phyloP scores from a whole-genome alignment of 2,888 invertebrate species.

The Hesperia comma region DNA sequence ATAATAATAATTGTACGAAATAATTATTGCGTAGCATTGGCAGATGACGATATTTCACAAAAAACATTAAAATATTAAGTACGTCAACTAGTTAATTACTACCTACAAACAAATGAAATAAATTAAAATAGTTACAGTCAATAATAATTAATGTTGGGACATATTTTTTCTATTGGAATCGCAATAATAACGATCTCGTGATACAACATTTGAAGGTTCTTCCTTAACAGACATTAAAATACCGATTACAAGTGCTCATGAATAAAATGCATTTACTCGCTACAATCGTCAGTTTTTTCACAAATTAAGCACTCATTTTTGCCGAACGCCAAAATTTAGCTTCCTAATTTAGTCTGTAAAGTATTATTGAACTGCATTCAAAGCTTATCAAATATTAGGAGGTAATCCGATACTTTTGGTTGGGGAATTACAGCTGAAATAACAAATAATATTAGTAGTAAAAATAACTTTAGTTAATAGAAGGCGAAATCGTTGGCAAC shows the following conservation, averaged over 20 bases:
- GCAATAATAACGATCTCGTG: constrained; percentile 62
- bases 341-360: too few species aligned
- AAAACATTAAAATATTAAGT: too few species aligned
- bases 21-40: too few species aligned
- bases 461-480: constrained; percentile 55
- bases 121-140: constrained; percentile 15
- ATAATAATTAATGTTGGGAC: constrained; percentile 38
- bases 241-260: constrained; percentile 17
- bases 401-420: neutral
- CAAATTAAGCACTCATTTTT: neutral
- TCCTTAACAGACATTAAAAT: constrained; percentile 52
- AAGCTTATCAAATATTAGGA: too few species aligned
- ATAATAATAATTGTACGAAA: too few species aligned
- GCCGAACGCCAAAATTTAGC: neutral
- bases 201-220: constrained; percentile 71
- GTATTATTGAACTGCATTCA: too few species aligned
- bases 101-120: neutral
- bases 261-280: constrained; percentile 32
- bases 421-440: neutral
- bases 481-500: constrained; percentile 55
- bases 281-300: neutral
- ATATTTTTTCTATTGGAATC: constrained; percentile 56
- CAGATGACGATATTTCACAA: too few species aligned
- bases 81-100: too few species aligned
- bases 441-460: constrained; percentile 31